A percentile compares a stretch with the other conserved stretches of the same genome.
phyloP scores from a whole-genome alignment of 2,113 vertebrate genomes.

The Macaca nemestrina region DNA sequence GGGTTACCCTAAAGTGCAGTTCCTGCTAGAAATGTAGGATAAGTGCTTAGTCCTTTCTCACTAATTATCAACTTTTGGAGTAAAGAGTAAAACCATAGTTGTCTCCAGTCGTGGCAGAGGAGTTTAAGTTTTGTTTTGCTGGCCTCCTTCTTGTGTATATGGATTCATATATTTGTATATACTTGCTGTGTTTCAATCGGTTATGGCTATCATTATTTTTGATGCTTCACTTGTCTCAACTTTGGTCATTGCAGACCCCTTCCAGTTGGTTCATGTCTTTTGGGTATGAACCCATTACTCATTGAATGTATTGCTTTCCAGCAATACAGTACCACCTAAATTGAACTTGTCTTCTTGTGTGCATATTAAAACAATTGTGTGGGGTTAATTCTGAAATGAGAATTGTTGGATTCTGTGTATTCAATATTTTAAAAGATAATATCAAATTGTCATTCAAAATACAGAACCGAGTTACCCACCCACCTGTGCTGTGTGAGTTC shows the following conservation, averaged over 20 bases:
- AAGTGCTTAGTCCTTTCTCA: background rate
- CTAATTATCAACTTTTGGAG: background rate
- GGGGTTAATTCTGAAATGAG: background rate
- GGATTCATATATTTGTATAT: background rate
- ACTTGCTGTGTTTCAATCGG: background rate
- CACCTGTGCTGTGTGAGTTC: fast-evolving
- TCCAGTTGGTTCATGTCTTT: background rate
- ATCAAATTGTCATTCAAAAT: background rate
- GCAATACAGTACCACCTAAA: background rate
- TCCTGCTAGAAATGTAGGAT: background rate
- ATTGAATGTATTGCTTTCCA: background rate
- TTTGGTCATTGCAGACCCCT: background rate
- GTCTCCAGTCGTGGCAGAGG: no score
- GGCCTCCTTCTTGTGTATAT: background rate
- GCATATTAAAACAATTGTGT: background rate
- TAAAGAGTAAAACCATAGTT: background rate
- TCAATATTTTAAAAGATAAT: background rate
- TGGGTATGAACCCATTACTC: background rate
- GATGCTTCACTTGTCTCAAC: background rate
- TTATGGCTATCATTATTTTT: background rate
- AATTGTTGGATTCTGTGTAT: background rate
- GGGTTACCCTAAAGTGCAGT: background rate
- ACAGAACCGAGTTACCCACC: background rate
- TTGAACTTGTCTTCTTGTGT: background rate
- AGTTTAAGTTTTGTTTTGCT: background rate